Base-by-base conservation (phyloP, 2,797 vertebrate genomes). In the Muscicapa comitata region DNA sequence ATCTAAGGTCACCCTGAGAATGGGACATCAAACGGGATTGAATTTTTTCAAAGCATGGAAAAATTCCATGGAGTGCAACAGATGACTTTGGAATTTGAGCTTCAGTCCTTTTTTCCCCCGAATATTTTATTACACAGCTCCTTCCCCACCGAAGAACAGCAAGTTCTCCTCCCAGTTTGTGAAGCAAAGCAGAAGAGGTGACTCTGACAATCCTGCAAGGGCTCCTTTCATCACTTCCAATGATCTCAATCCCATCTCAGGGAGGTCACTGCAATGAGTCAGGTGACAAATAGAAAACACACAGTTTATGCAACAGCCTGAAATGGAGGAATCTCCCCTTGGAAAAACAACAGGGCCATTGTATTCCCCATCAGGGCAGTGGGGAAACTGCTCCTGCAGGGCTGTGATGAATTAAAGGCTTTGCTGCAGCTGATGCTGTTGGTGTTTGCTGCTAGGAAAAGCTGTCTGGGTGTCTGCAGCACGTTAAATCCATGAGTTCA, bases 41-140 rank as follows among this genome's bases (percentile, higher is more conserved):
- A 83, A 67, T 67, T 66, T 57, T 76, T 93, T 18, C 11, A 76
- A 24, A 37, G 50, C 28, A 28, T 6, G 17, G 70, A 82, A 93
- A 79, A 33, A 3, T 13, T 65, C 65, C 86, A 16, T 4, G 0
- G 1, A 68, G 50, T 13, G 61, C 65, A 77, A 31, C 81, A 85
- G 59, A 96, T 55, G 81, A 82, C 84, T 91, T 89, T 28, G 89
- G 89, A 96, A 93, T 95, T 89, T 40, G 48, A 91, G 53, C 37
- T 17, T 43, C 9, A 14, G 38, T 65, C 40, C 17, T 65, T 67
- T 82, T 68, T 48, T 28, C 4, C 1, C 16, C 45, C 31, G 1
- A 48, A 24, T 43, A 59, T 63, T 92, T 82, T 14, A 10, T 92
- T 87, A 42, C 6, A 1, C 88, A 95, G 58, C 65, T 50, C 50